phyloP scores from a whole-genome alignment of 2,113 vertebrate species.

The Corydoras maculifer region DNA sequence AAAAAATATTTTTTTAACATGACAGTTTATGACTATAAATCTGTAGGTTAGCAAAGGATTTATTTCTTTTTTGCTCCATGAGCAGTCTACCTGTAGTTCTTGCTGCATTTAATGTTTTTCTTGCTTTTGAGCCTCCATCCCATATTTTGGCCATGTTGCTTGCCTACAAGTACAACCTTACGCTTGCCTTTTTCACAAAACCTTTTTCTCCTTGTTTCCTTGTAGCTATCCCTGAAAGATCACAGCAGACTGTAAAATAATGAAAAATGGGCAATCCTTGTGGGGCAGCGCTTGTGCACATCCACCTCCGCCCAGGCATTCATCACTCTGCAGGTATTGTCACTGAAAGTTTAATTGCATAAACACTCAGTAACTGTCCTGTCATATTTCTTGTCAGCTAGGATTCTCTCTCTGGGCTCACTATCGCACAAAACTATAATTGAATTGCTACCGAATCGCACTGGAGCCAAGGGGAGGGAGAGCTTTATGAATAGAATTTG shows the following conservation, averaged over 20 bases:
- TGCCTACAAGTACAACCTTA: background rate
- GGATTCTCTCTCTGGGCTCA: constrained; percentile 85
- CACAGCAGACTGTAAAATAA: constrained; percentile 84
- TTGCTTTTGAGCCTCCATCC: background rate
- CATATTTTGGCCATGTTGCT: background rate
- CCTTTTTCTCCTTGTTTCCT: constrained; percentile 41
- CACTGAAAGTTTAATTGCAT: constrained; percentile 98
- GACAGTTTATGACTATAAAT: too few species aligned
- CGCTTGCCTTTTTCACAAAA: background rate
- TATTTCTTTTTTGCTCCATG: too few species aligned
- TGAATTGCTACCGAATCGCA: constrained; percentile 95
- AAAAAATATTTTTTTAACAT: too few species aligned
- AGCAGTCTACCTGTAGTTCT: too few species aligned
- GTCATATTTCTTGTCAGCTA: constrained; percentile 96
- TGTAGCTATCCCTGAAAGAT: constrained; percentile 72
- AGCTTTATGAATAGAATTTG: constrained; percentile 93
- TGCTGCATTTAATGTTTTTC: background rate
- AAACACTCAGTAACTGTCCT: constrained; percentile 98
- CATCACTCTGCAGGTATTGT: constrained; percentile 90
- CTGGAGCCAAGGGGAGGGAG: constrained; percentile 69
- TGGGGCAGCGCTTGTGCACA: constrained; percentile 75
- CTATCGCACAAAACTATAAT: constrained; percentile 96
- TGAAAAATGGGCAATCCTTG: constrained; percentile 89
- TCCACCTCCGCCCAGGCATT: constrained; percentile 80
- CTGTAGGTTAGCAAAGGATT: too few species aligned